Percentiles rank a stretch among this genome's conserved stretches.
phyloP scores from a whole-genome alignment of 2,797 vertebrate genomes.

The Urosaurus nigricauda region DNA sequence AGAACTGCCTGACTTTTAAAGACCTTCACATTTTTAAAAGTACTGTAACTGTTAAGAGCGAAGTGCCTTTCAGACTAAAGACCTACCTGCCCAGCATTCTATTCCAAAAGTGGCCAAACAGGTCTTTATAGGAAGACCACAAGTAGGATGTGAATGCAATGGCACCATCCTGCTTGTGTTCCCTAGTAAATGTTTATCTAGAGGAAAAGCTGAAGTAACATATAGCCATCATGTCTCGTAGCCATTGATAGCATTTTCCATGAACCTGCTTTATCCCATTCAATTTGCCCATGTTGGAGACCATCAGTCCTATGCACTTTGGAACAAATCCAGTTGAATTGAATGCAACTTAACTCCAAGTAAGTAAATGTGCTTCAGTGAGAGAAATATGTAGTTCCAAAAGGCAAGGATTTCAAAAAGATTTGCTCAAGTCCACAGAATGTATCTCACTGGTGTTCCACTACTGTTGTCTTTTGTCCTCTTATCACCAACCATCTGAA shows the following conservation, averaged over 20 bases:
- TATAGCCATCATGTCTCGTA: neutral
- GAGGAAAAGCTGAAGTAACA: too few relatives aligned
- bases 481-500: conserved; percentile 29
- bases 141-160: neutral
- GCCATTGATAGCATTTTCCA: neutral
- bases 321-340: neutral
- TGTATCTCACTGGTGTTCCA: neutral
- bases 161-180: neutral
- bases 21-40: conserved; percentile 6
- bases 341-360: neutral
- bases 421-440: conserved; percentile 36
- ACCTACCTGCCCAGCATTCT: neutral
- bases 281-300: neutral
- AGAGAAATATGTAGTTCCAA: conserved; percentile 27
- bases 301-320: neutral
- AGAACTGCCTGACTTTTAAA: conserved; percentile 51
- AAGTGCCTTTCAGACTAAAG: neutral
- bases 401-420: neutral
- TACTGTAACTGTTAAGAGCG: neutral
- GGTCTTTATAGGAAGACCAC: neutral
- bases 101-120: neutral
- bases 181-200: neutral
- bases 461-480: conserved; percentile 34
- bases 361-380: neutral
- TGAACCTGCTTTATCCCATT: neutral